Conservation (phyloP, 2,888 invertebrate genomes). For the Rhagonycha lutea region DNA sequence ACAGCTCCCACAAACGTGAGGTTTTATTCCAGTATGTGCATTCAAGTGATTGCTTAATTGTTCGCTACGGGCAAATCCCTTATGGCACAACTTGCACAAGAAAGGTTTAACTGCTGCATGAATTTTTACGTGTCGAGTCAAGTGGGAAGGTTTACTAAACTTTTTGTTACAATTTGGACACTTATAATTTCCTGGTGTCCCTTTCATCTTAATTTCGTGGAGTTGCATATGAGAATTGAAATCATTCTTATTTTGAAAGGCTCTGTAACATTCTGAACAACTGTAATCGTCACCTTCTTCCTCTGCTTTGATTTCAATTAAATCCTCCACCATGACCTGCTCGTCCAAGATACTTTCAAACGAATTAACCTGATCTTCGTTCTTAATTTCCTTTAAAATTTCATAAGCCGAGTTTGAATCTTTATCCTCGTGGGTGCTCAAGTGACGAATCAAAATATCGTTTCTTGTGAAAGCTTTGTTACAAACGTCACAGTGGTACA, state of each 20-base stretch:
- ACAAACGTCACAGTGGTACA: conserved; percentile 47
- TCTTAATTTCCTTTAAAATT: conserved; percentile 38
- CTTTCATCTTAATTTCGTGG: conserved; percentile 11
- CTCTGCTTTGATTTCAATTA: conserved; percentile 20
- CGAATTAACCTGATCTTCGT: conserved; percentile 33
- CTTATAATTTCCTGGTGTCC: conserved; percentile 40
- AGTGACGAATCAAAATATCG: conserved; percentile 48
- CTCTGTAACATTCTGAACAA: conserved; percentile 18
- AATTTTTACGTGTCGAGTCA: conserved; percentile 58
- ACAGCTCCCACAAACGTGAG: conserved; percentile 63
- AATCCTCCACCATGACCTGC: conserved; percentile 18
- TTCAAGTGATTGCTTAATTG: conserved; percentile 63
- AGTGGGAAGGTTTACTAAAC: conserved; percentile 59
- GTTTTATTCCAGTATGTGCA: conserved; percentile 61
- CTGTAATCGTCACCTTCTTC: conserved; percentile 17
- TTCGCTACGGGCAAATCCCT: conserved; percentile 62
- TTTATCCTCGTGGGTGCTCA: conserved; percentile 41
- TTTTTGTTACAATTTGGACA: conserved; percentile 61
- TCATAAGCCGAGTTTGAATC: not conserved
- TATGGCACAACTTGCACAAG: conserved; percentile 62
- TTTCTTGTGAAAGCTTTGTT: conserved; percentile 45
- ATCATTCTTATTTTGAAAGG: conserved; percentile 19
- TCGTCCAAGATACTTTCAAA: conserved; percentile 13
- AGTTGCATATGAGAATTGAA: conserved; percentile 14
- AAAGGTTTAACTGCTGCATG: conserved; percentile 60